Base-by-base conservation (phyloP, 2,888 invertebrate species). In the Andrena trimmerana region DNA sequence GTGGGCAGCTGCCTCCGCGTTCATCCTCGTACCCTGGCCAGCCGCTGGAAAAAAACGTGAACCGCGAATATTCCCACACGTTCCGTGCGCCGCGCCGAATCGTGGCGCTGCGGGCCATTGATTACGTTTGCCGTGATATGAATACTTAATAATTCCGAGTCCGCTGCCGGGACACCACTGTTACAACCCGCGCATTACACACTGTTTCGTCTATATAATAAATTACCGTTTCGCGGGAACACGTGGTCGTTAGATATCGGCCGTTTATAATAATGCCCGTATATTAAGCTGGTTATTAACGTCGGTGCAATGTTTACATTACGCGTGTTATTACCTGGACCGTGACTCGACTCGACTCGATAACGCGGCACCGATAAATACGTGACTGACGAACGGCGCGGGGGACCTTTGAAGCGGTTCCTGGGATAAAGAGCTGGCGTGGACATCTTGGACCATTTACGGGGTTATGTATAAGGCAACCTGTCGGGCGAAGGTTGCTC, bases 291-390 rank as follows among this genome's bases (percentile, higher is more conserved):
- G 20, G 74, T 69, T 77, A 78, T 78, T 78, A 80, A 68, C 50
- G 48, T 66, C 60, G 29, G 16, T 24, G 62, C 80, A 75, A 74
- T 78, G 74, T 82, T 78, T 76, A 75, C 72, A 69, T 81, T 83
- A 75, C 68, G 50, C 42, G 71, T 24, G 24, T 63, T 60, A 60
- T 74, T 74, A 78, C 50, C 60, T 31, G 60, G 59, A 68, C 24
- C 54, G n/a, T 54, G 16, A 67, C 59, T 42, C 27, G 63, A 50
- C 72, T 52, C 20, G 42, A 16, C 16, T 42, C n/a, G 59, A n/a
- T 60, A 60, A 72, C 42, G 57, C 24, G 57, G 36, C 68, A 54
- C 50, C 52, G 60, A 52, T 69, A 76, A 52, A 29, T 31, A 16
- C 16, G 70, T 31, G 50, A 75, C 70, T 59, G 75, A 78, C 69